Conservation (phyloP, 2,797 vertebrate genomes). For the Hybognathus amarus region DNA sequence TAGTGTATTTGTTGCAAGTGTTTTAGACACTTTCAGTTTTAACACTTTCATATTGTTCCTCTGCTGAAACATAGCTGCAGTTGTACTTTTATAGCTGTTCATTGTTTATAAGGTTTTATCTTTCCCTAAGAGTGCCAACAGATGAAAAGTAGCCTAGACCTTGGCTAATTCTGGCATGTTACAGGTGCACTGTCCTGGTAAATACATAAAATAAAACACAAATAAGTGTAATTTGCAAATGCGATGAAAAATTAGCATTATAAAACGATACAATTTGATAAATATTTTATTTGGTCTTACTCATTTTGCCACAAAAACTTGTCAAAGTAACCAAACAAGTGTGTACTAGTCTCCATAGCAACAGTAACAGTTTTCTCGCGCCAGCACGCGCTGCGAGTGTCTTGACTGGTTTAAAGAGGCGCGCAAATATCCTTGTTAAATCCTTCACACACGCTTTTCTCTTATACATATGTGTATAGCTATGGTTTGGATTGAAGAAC, state of each 20-base stretch:
- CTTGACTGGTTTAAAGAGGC: background rate
- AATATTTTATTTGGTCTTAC: background rate
- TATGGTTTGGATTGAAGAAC: background rate
- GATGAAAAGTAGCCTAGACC: too few species aligned
- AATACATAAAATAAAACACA: too few species aligned
- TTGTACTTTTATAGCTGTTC: too few species aligned
- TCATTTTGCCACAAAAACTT: background rate
- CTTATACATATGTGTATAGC: background rate
- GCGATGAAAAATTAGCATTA: background rate
- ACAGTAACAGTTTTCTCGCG: background rate
- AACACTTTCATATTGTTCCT: too few species aligned
- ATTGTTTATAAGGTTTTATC: too few species aligned
- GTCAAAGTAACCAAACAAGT: background rate
- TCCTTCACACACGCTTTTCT: background rate
- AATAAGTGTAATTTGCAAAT: background rate
- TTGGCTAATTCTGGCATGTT: too few species aligned
- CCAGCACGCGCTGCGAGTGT: background rate
- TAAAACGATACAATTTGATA: background rate
- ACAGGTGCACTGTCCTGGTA: too few species aligned
- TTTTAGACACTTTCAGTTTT: too few species aligned
- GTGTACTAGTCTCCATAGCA: slow-evolving; percentile 1
- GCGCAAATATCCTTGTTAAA: background rate
- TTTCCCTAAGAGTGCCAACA: too few species aligned
- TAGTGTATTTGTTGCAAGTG: background rate
- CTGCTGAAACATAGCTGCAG: too few species aligned